Evolutionary conservation across 2,888 invertebrate genomes (phyloP), one percentile per base, ranked within the genome.

Genomic region (Mongoloraphidia duomilia): DNA sequence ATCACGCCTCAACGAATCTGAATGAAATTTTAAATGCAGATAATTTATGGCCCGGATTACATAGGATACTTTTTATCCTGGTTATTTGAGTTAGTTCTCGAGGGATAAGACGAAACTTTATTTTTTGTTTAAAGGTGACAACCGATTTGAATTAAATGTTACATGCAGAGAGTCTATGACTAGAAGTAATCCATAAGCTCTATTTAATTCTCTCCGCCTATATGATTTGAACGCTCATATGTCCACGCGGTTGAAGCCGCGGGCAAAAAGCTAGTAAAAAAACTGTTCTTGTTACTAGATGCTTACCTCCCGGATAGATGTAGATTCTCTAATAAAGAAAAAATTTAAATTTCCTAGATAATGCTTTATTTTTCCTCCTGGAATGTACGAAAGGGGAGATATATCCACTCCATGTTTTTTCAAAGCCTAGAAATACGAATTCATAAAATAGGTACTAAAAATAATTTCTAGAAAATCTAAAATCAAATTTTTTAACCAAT

Each of bases 241-340:
- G n/a, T n/a, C n/a, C n/a, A n/a, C n/a, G n/a, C n/a, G n/a, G n/a
- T n/a, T n/a, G n/a, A n/a, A n/a, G n/a, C n/a, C n/a, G n/a, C n/a
- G n/a, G n/a, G n/a, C n/a, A n/a, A n/a, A n/a, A n/a, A n/a, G n/a
- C n/a, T n/a, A n/a, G n/a, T n/a, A n/a, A n/a, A n/a, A n/a, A n/a
- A 17, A 17, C 4, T 17, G 2, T 17, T 17, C 3, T 17, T 4
- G 6, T 26, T 26, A 26, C 26, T 26, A 26, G 26, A 11, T 36
- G 54, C 53, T 56, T 63, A 76, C 76, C 66, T 96, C 95, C 54
- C 93, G 70, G 51, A 95, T 84, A 10, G 90, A 87, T 1, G 91
- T 93, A 52, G 89, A 92, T 68, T 97, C 96, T 26, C 96, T 73
- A 53, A 97, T 95, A 63, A 96, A 93, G 69, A 95, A 89, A 66